A percentile compares a stretch with the other conserved stretches of the same genome.
Conservation (phyloP, 1,140 invertebrate genomes). For the Ceratina japonica region DNA sequence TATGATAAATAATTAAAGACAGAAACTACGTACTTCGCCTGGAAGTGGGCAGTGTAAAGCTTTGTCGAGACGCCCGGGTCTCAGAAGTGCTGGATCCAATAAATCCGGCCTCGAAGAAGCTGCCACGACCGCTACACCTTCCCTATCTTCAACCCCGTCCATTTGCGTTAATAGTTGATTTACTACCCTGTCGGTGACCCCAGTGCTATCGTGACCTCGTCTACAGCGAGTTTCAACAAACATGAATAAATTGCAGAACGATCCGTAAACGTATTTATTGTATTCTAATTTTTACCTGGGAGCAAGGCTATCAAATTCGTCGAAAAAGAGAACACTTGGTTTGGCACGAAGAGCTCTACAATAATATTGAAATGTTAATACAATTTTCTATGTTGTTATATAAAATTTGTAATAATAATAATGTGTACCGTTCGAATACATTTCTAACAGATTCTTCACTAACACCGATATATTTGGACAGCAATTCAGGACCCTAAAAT, state of each 20-base stretch:
- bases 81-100: slow-evolving; percentile 94
- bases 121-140: slow-evolving; percentile 93
- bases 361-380: slow-evolving; percentile 62
- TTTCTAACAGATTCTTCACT: slow-evolving; percentile 97
- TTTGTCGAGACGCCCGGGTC: slow-evolving; percentile 94
- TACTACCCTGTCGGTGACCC: slow-evolving; percentile 98
- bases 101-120: slow-evolving; percentile 97
- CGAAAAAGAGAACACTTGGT: slow-evolving; percentile 98
- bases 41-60: slow-evolving; percentile 89
- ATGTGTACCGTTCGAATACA: slow-evolving; percentile 88
- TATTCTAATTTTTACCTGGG: slow-evolving; percentile 85
- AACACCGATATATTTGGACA: slow-evolving; percentile 98
- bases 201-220: slow-evolving; percentile 97
- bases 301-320: slow-evolving; percentile 98
- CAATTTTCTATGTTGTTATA: neutral
- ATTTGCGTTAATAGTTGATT: slow-evolving; percentile 98
- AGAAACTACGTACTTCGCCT: slow-evolving; percentile 79
- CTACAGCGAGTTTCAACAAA: slow-evolving; percentile 75
- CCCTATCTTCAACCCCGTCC: slow-evolving; percentile 94
- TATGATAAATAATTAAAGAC: slow-evolving; percentile 14
- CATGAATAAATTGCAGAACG: slow-evolving; percentile 6
- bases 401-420: neutral
- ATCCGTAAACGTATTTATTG: neutral
- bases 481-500: slow-evolving; percentile 89
- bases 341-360: slow-evolving; percentile 91